phyloP scores from a whole-genome alignment of 1,140 invertebrate species.

The Calliopsis andreniformis region DNA sequence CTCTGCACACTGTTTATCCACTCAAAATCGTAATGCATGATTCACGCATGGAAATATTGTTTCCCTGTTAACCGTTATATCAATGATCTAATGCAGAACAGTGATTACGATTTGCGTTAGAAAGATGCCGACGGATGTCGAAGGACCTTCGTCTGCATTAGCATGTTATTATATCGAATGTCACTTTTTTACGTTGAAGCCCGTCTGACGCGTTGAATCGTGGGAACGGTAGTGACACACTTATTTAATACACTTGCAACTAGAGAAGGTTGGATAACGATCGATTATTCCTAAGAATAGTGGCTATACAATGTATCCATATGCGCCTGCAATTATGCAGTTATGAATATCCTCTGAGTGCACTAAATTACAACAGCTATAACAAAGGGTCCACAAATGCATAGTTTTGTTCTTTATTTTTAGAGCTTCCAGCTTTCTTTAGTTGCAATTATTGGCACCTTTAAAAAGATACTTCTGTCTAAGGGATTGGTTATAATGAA shows the following conservation, averaged over 20 bases:
- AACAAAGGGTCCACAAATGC: no score
- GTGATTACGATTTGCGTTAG: not conserved
- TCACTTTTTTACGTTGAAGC: constrained; percentile 33
- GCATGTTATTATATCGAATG: constrained; percentile 50
- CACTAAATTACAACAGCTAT: not conserved
- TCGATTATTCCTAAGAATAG: constrained; percentile 19
- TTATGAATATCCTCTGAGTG: constrained; percentile 2
- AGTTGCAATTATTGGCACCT: no score
- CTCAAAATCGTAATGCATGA: not conserved
- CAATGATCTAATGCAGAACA: constrained; percentile 34
- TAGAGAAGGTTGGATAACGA: constrained; percentile 40
- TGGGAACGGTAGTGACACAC: constrained; percentile 49
- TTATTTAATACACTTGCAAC: constrained; percentile 37
- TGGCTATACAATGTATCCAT: constrained; percentile 10
- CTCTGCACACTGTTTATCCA: no score
- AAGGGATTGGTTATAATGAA: no score
- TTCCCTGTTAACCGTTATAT: constrained; percentile 1
- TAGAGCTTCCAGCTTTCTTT: no score
- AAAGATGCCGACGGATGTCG: constrained; percentile 8
- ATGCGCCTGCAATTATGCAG: not conserved
- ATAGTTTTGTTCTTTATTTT: no score
- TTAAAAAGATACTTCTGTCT: no score
- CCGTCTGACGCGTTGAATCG: constrained; percentile 21
- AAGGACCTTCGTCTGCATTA: constrained; percentile 33
- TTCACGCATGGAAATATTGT: constrained; percentile 7